Base-by-base conservation (phyloP, 2,113 vertebrate genomes). In the Recurvirostra avosetta region DNA sequence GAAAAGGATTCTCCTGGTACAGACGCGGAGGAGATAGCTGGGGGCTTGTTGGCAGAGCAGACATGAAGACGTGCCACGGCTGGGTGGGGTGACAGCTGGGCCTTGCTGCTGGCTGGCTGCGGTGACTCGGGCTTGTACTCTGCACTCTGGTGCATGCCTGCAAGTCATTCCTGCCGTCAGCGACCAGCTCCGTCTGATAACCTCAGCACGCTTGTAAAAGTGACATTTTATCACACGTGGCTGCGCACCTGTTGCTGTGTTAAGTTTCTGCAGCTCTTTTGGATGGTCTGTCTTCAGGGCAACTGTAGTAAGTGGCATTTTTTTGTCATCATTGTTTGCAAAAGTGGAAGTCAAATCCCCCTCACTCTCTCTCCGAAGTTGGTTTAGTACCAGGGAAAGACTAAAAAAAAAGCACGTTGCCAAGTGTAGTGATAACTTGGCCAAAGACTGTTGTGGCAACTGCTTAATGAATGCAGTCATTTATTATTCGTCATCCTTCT, bases 41-140 rank as follows among this genome's bases (percentile, higher is more conserved):
- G 23, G 49, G 49, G 22, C 55, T 41, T 81, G 58, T 43, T 88
- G 40, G 70, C 93, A 76, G 36, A 45, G 58, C 53, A 38, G 11
- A 17, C 21, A 1, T 4, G n/a, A 36, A 45, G 73, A 22, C 0
- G 0, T n/a, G 61, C 43, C 3, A 1, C 7, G 20, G 52, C 36
- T 40, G 43, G 16, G 16, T 62, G 68, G 18, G 52, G 84, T 59
- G 77, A 43, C 56, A 86, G 62, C 78, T 90, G 0, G 0, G 27
- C 75, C 34, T 59, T 11, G 11, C 61, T 70, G 62, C 36, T 38
- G 1, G 1, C 38, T 49, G 45, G 17, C 71, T 52, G 80, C 10
- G 0, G 34, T 85, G 62, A 45, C 45, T 47, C 74, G n/a, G 36
- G 6, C 43, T 47, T 40, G 23, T n/a, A 18, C 56, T 86, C 45